Conservation (phyloP, 2,888 invertebrate species). For the Acronicta aceris region DNA sequence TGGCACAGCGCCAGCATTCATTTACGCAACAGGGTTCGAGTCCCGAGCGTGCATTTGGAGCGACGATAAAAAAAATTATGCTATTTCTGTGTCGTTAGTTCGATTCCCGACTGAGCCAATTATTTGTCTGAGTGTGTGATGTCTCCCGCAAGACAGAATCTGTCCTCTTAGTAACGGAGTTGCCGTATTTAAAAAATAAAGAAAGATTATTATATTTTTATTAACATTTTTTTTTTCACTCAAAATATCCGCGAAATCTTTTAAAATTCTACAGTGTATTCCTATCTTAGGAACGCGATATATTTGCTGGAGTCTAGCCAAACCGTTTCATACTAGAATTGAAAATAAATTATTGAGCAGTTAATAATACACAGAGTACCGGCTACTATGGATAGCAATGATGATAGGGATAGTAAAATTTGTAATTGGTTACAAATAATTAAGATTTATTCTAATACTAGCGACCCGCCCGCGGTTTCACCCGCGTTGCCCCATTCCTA, state of each 20-base stretch:
- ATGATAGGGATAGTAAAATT: constrained; percentile 22
- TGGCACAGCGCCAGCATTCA: constrained; percentile 50
- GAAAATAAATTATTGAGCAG: constrained; percentile 47
- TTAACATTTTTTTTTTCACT: not conserved
- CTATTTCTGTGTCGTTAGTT: too few species aligned
- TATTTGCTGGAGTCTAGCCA: constrained; percentile 38
- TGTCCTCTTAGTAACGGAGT: too few species aligned
- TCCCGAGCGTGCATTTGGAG: constrained; percentile 36
- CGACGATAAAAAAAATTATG: constrained; percentile 39
- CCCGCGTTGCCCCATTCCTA: too few species aligned
- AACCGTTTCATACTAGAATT: constrained; percentile 26
- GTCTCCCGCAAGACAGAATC: too few species aligned
- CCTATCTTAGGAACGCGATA: constrained; percentile 27
- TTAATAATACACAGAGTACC: constrained; percentile 34
- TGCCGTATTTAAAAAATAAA: too few species aligned
- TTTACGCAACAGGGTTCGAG: constrained; percentile 52
- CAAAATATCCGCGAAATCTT: constrained; percentile 1
- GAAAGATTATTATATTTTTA: too few species aligned
- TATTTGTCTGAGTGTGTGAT: too few species aligned
- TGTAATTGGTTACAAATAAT: constrained; percentile 28
- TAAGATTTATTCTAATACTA: too few species aligned
- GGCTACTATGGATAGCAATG: constrained; percentile 21
- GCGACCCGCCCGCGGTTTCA: too few species aligned
- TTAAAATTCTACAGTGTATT: constrained; percentile 31
- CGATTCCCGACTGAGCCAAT: too few species aligned